These are phyloP conservation scores for Ascidia mentula DNA, from an alignment of 23 tunicate genomes.

Conservation along the genomic window DNA sequence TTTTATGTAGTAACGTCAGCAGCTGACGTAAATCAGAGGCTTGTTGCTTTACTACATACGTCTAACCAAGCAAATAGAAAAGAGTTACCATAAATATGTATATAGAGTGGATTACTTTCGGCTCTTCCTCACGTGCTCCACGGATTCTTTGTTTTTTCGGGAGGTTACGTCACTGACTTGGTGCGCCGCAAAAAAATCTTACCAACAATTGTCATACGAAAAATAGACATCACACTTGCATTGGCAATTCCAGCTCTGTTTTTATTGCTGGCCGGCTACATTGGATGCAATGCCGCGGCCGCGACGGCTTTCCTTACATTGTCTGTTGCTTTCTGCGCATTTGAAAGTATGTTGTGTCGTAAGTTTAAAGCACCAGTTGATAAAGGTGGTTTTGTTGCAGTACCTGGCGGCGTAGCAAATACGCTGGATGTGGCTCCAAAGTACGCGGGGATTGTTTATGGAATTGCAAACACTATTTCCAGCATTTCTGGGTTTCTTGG, in stretches of 20 bases:
- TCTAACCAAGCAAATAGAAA: too few species aligned
- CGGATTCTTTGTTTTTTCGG: constrained; percentile 17
- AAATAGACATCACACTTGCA: constrained; percentile 26
- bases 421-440: neutral
- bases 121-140: constrained; percentile 33
- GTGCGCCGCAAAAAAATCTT: constrained; percentile 13
- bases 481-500: neutral
- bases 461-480: neutral
- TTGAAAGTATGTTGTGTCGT: constrained; percentile 8
- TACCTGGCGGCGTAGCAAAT: neutral
- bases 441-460: neutral
- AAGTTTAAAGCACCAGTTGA: neutral
- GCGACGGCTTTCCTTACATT: constrained; percentile 27
- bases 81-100: too few species aligned
- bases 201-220: constrained; percentile 24
- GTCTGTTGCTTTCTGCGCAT: constrained; percentile 35
- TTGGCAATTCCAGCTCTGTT: constrained; percentile 40
- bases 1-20: too few species aligned
- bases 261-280: constrained; percentile 36
- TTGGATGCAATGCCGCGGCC: constrained; percentile 40
- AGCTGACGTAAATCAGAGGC: too few species aligned
- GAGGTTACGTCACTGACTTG: constrained; percentile 33
- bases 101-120: constrained; percentile 37
- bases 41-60: too few species aligned
- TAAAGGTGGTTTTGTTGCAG: neutral